Evolutionary conservation across 2,888 invertebrate genomes (phyloP).

Genomic region (Heliconius ismenius): DNA sequence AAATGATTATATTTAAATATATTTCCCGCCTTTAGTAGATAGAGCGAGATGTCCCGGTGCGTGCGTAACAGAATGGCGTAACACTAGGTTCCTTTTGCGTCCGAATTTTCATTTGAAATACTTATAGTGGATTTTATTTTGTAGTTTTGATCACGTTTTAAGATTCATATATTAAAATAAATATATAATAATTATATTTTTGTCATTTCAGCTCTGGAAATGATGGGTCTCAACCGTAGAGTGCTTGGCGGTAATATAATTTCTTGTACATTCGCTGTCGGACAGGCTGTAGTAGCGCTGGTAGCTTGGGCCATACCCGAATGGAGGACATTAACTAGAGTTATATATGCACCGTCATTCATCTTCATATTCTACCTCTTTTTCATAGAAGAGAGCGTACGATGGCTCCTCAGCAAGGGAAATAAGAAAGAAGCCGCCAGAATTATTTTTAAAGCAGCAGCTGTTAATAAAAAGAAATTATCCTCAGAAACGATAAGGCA

Average conservation of each 20-base stretch:
- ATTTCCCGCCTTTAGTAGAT: no score
- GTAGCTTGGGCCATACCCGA: slow-evolving; percentile 84
- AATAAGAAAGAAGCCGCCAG: slow-evolving; percentile 75
- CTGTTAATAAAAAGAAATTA: slow-evolving; percentile 66
- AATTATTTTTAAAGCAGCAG: slow-evolving; percentile 69
- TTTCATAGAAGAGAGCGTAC: slow-evolving; percentile 84
- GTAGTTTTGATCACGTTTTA: no score
- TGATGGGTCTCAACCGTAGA: slow-evolving; percentile 77
- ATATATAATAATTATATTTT: background rate
- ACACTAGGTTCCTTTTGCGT: no score
- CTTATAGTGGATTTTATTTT: no score
- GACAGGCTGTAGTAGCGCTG: slow-evolving; percentile 84
- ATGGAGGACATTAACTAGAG: slow-evolving; percentile 84
- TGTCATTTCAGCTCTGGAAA: slow-evolving; percentile 52
- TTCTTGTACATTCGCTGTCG: slow-evolving; percentile 84
- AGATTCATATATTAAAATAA: no score
- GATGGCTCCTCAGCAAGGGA: slow-evolving; percentile 87
- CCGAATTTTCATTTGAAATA: no score
- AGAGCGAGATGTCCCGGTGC: no score
- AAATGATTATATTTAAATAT: no score
- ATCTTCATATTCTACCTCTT: slow-evolving; percentile 84
- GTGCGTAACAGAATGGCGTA: no score
- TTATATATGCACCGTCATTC: slow-evolving; percentile 84
- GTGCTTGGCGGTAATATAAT: slow-evolving; percentile 84
- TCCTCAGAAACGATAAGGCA: slow-evolving; percentile 60